phyloP scores from a whole-genome alignment of 1,140 invertebrate genomes.

The Diorhabda sublineata region DNA sequence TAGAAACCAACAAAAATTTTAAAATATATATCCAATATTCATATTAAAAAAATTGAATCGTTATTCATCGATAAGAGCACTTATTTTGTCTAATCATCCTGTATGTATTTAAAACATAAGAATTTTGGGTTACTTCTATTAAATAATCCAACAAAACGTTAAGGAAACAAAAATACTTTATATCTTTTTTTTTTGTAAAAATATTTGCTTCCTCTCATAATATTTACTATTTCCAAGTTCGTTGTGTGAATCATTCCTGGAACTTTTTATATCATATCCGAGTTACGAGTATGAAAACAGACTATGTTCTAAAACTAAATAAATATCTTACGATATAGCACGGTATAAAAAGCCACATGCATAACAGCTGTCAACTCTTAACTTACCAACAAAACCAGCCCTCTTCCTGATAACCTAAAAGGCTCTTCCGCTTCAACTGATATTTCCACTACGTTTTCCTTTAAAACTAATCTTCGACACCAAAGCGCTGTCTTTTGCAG shows the following conservation, averaged over 20 bases:
- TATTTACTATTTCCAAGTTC: background rate
- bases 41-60: too few species aligned
- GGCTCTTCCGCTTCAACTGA: constrained; percentile 31
- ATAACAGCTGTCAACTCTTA: constrained; percentile 42
- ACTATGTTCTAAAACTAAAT: constrained; percentile 38
- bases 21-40: too few species aligned
- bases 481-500: constrained; percentile 11
- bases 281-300: constrained; percentile 16
- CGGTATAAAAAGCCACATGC: constrained; percentile 39
- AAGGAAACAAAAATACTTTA: too few species aligned
- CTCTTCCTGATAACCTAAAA: constrained; percentile 43
- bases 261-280: constrained; percentile 2
- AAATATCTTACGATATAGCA: constrained; percentile 38
- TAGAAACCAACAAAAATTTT: too few species aligned
- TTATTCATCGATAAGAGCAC: too few species aligned
- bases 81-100: too few species aligned
- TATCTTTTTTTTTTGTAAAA: background rate
- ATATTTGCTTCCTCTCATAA: background rate
- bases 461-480: constrained; percentile 15
- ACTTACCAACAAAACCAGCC: constrained; percentile 30
- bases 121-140: too few species aligned
- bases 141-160: too few species aligned
- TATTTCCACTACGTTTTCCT: constrained; percentile 27
- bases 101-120: too few species aligned
- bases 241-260: constrained; percentile 1